Percentiles rank a stretch among this genome's conserved stretches.
These are phyloP conservation scores for Hyles vespertilio DNA, from an alignment of 1,140 invertebrate species.

Conservation along the genomic window DNA sequence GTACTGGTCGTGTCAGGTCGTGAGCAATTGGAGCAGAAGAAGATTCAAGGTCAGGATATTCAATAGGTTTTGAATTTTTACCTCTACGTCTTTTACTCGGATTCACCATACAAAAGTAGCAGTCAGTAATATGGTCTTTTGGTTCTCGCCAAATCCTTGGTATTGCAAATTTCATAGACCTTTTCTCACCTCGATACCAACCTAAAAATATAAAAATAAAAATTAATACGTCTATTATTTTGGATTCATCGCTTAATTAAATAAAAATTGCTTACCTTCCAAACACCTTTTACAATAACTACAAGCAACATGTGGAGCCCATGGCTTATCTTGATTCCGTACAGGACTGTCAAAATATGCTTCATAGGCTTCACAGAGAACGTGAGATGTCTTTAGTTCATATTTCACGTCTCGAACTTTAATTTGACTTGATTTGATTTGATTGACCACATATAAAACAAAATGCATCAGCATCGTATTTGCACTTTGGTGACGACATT, in stretches of 20 bases:
- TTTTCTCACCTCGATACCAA: no score
- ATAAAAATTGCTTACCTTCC: constrained; percentile 27
- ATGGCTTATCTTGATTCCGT: constrained; percentile 28
- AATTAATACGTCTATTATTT: constrained; percentile 23
- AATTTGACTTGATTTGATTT: no score
- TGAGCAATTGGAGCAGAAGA: constrained; percentile 18
- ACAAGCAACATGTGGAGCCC: constrained; percentile 25
- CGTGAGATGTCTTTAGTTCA: constrained; percentile 22
- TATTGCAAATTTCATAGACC: constrained; percentile 26
- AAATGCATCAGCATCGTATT: constrained; percentile 25
- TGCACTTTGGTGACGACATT: constrained; percentile 2
- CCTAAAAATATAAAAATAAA: neutral
- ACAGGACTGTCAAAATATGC: constrained; percentile 20
- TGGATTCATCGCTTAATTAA: constrained; percentile 20
- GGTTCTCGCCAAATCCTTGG: constrained; percentile 25
- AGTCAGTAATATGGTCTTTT: constrained; percentile 24
- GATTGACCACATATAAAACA: constrained; percentile 25
- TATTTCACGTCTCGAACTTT: constrained; percentile 29
- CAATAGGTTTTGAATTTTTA: constrained; percentile 29
- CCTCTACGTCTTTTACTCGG: constrained; percentile 20
- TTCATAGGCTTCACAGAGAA: constrained; percentile 23
- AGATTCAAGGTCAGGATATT: constrained; percentile 27
- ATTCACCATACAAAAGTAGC: constrained; percentile 30
- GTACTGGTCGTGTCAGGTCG: constrained; percentile 13
- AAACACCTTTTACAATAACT: constrained; percentile 29